Base-by-base conservation (phyloP, 2,888 invertebrate genomes). In the Rotaria macrura region DNA sequence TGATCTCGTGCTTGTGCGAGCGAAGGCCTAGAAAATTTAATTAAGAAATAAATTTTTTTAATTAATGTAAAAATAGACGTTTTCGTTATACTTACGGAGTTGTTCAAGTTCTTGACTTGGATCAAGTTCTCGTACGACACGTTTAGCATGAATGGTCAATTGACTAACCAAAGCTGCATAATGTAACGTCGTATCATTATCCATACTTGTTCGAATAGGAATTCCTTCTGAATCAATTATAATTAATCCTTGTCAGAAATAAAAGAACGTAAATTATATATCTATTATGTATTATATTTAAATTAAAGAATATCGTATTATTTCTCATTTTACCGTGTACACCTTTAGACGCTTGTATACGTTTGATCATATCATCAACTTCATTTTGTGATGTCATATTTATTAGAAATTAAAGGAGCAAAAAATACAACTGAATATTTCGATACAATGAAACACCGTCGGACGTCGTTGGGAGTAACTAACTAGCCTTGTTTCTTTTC, bases 301-400 rank as follows among this genome's bases (percentile, higher is more conserved):
- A 12, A 49, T 9, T 3, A 49, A 17, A 49, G 14, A 14, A 14
- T 17, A 12, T 49, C 49, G n/a, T n/a, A n/a, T 65, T 6, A 65
- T 65, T 14, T 14, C 14, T n/a, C 29, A 14, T 72, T 10, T 38
- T 72, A 72, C 72, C 72, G 38, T 72, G 72, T 20, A 72, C 72
- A 72, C 72, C 72, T 72, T 72, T 72, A 1, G 34, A 72, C 38
- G 72, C n/a, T 38, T 72, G 72, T 23, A 72, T 38, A 38, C 72
- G 72, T 40, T 72, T 72, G 23, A 72, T 72, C 72, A 72, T 72
- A 72, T 72, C 72, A 40, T 72, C 72, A 40, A 72, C 72, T 40
- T 72, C 72, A 25, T 72, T 72, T 72, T 38, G 38, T 4, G 72
- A 34, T 40, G 72, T 14, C 72, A 72, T 72, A 25, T 72, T 57